Evolutionary conservation across 2,113 vertebrate species (phyloP).

Genomic region (Bothrops jararaca): DNA sequence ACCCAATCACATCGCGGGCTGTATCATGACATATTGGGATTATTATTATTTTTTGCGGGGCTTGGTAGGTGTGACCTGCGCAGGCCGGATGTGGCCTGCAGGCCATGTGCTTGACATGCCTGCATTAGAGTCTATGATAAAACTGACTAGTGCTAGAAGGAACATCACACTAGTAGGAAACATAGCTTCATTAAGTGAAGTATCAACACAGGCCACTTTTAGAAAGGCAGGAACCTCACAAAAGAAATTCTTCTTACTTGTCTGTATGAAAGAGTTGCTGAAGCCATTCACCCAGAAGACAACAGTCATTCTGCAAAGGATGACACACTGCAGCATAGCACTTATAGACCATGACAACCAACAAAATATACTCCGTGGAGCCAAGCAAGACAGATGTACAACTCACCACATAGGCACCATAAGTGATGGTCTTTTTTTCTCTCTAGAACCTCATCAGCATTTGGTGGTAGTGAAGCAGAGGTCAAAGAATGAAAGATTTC

Average conservation of each 20-base stretch:
- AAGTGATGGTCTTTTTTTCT: constrained; percentile 26
- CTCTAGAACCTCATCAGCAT: constrained; percentile 35
- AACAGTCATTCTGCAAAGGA: constrained; percentile 36
- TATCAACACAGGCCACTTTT: constrained; percentile 39
- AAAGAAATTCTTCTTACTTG: constrained; percentile 35
- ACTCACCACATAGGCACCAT: not conserved
- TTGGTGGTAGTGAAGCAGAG: constrained; percentile 36
- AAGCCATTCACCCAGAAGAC: constrained; percentile 46
- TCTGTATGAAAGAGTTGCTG: constrained; percentile 35
- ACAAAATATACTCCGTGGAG: constrained; percentile 26
- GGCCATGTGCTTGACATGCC: too few species aligned
- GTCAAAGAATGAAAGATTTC: not conserved
- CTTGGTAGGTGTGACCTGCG: too few species aligned
- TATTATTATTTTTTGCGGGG: too few species aligned
- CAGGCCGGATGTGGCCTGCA: too few species aligned
- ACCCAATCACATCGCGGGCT: not conserved
- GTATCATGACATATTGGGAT: too few species aligned
- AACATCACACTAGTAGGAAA: not conserved
- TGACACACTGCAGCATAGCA: not conserved
- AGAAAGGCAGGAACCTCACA: constrained; percentile 51
- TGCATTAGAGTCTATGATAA: not conserved
- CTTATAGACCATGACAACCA: not conserved
- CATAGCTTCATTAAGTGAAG: not conserved
- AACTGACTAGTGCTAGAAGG: not conserved
- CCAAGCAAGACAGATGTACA: not conserved